Evolutionary conservation across 2,888 invertebrate genomes (phyloP).

Genomic region (Drosophila pseudotakahashii): DNA sequence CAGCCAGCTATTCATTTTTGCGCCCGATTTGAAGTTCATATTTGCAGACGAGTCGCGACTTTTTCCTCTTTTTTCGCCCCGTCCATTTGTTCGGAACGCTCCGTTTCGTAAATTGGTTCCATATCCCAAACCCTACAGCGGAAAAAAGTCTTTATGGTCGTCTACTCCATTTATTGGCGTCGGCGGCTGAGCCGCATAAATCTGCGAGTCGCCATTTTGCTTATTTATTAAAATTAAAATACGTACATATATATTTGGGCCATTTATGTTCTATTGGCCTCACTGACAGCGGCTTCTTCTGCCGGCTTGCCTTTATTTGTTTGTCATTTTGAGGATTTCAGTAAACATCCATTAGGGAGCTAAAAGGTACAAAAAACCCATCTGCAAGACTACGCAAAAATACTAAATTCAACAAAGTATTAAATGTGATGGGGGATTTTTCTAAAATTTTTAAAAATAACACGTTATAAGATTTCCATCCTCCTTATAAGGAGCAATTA

Average conservation of each 20-base stretch:
- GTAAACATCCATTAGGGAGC: constrained; percentile 5
- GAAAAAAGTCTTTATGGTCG: constrained; percentile 54
- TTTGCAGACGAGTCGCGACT: constrained; percentile 37
- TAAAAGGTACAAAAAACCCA: not conserved
- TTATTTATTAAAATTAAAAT: constrained; percentile 82
- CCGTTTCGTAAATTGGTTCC: constrained; percentile 66
- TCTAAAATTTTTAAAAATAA: too few species aligned
- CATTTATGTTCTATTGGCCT: constrained; percentile 5
- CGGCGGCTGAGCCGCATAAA: constrained; percentile 65
- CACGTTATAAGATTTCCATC: too few species aligned
- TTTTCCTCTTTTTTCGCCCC: constrained; percentile 10
- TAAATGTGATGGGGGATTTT: too few species aligned
- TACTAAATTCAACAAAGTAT: too few species aligned
- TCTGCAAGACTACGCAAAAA: too few species aligned
- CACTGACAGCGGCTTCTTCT: not conserved
- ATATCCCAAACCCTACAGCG: constrained; percentile 9
- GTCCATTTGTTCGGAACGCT: constrained; percentile 18
- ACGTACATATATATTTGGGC: constrained; percentile 47
- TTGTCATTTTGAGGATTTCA: constrained; percentile 11
- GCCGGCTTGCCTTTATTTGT: constrained; percentile 16
- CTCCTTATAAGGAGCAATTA: constrained; percentile 1
- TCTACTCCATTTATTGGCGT: constrained; percentile 65
- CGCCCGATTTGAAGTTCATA: constrained; percentile 72
- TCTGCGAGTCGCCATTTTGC: constrained; percentile 74
- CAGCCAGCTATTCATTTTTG: constrained; percentile 68